Evolutionary conservation across 2,888 invertebrate species (phyloP).

Genomic region (Siphonodentalium dalli): DNA sequence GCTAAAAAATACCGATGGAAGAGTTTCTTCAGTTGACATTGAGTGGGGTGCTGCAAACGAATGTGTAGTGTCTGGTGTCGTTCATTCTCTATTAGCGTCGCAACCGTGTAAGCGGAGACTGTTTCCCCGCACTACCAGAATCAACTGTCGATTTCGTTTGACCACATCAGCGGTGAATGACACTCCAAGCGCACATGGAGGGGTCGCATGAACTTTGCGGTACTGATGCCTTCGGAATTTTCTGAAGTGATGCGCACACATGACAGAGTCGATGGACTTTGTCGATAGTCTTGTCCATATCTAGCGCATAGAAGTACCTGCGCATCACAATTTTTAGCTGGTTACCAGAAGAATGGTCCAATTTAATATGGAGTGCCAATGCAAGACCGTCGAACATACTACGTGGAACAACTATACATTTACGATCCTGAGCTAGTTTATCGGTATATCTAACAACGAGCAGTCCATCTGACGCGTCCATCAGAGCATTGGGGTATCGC

Average conservation of each 20-base stretch:
- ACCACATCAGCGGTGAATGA: no score
- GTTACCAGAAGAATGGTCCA: slow-evolving; percentile 29
- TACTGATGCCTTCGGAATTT: no score
- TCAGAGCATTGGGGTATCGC: slow-evolving; percentile 11
- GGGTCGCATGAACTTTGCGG: no score
- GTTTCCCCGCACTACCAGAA: no score
- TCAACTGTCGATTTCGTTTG: no score
- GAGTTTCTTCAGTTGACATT: no score
- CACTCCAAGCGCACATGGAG: no score
- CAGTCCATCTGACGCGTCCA: slow-evolving; percentile 20
- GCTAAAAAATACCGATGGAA: no score
- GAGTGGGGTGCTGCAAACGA: no score
- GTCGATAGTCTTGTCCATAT: slow-evolving; percentile 23
- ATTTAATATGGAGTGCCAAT: slow-evolving; percentile 29
- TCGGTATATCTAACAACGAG: slow-evolving; percentile 10
- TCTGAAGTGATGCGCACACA: slow-evolving; percentile 9
- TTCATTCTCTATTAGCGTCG: no score
- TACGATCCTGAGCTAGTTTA: neutral
- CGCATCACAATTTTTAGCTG: slow-evolving; percentile 21
- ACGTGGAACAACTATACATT: slow-evolving; percentile 24
- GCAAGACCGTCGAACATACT: slow-evolving; percentile 28
- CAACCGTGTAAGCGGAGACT: no score
- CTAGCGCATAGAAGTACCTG: slow-evolving; percentile 30
- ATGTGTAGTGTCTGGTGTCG: no score
- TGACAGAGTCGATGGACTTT: slow-evolving; percentile 6